These are phyloP conservation scores for Aquatica leii DNA, from an alignment of 2,888 invertebrate genomes.

Conservation along the genomic window DNA sequence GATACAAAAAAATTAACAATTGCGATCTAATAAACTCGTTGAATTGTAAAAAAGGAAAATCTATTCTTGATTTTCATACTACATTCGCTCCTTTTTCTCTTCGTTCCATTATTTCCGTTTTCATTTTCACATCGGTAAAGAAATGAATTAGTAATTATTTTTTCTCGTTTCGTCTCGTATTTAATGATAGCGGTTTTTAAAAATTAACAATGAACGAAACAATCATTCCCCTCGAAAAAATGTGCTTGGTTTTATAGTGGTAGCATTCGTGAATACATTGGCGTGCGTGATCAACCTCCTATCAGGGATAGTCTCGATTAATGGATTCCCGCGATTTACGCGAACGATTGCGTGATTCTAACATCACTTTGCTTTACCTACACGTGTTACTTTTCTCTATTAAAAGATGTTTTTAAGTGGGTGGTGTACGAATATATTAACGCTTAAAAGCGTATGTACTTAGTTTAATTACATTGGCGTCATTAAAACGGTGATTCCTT, in stretches of 20 bases:
- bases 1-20: slow-evolving; percentile 7
- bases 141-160: slow-evolving; percentile 40
- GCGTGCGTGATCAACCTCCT: slow-evolving; percentile 45
- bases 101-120: slow-evolving; percentile 35
- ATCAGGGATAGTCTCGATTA: slow-evolving; percentile 44
- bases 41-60: slow-evolving; percentile 17
- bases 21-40: slow-evolving; percentile 19
- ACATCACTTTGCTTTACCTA: slow-evolving; percentile 45
- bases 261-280: slow-evolving; percentile 32
- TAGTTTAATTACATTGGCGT: slow-evolving; percentile 24
- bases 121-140: slow-evolving; percentile 41
- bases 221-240: neutral
- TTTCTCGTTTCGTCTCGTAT: slow-evolving; percentile 18
- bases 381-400: slow-evolving; percentile 35
- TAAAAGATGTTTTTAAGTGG: slow-evolving; percentile 19
- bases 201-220: slow-evolving; percentile 7
- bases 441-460: slow-evolving; percentile 1
- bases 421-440: slow-evolving; percentile 3
- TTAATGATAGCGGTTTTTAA: slow-evolving; percentile 16
- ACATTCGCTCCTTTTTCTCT: slow-evolving; percentile 34
- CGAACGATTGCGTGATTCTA: slow-evolving; percentile 45
- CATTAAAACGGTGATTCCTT: slow-evolving; percentile 15
- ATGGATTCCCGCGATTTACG: slow-evolving; percentile 47
- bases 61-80: slow-evolving; percentile 16
- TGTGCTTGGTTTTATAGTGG: slow-evolving; percentile 17